Conservation (phyloP, 2,797 vertebrate species). For the Squalus acanthias region DNA sequence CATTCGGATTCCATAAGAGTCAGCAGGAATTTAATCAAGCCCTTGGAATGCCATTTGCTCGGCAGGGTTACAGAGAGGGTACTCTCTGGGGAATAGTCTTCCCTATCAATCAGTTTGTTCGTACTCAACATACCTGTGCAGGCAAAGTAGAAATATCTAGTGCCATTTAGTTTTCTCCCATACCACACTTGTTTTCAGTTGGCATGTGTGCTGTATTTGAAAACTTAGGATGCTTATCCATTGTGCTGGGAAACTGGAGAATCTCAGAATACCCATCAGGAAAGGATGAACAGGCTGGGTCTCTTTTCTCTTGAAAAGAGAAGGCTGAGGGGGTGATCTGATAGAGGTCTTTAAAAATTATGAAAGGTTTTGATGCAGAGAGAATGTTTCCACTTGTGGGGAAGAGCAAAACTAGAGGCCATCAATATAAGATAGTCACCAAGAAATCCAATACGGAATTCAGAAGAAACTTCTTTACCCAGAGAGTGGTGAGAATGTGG, state of each 20-base stretch:
- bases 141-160: not conserved
- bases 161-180: not conserved
- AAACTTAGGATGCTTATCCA: not conserved
- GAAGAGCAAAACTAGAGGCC: too few relatives aligned
- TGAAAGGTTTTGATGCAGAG: too few relatives aligned
- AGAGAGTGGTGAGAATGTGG: too few relatives aligned
- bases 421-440: too few relatives aligned
- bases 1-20: slow-evolving; percentile 32
- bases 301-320: too few relatives aligned
- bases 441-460: too few relatives aligned
- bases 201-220: not conserved
- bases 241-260: not conserved
- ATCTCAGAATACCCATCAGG: not conserved
- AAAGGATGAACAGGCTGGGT: too few relatives aligned
- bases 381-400: too few relatives aligned
- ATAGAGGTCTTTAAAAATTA: too few relatives aligned
- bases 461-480: too few relatives aligned
- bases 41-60: slow-evolving; percentile 23
- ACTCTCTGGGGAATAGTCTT: not conserved
- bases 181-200: not conserved
- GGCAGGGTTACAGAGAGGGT: not conserved
- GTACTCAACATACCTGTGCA: not conserved
- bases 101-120: not conserved
- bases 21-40: slow-evolving; percentile 35
- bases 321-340: too few relatives aligned